A percentile compares a stretch with the other conserved stretches of the same genome.
Conservation (phyloP, 2,888 invertebrate species). For the Vesta saturnalis region DNA sequence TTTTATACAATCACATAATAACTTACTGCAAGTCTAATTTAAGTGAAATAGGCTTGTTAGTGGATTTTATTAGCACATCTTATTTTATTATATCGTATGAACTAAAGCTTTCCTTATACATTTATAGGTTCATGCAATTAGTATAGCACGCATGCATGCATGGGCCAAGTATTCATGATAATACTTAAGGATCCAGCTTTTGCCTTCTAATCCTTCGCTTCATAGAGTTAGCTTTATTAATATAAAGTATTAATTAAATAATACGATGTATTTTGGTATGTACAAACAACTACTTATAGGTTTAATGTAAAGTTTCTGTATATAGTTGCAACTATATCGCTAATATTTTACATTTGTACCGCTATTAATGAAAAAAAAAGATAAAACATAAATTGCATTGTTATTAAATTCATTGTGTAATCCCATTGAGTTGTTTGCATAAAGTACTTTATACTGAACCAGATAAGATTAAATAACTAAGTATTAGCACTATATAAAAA, state of each 20-base stretch:
- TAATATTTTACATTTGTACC: background rate
- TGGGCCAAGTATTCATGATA: slow-evolving; percentile 59
- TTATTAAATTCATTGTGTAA: background rate
- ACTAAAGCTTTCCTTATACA: slow-evolving; percentile 10
- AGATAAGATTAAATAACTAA: slow-evolving; percentile 6
- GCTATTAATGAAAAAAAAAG: background rate
- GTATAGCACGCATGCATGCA: slow-evolving; percentile 55
- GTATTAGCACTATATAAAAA: slow-evolving; percentile 19
- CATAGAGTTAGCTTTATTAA: slow-evolving; percentile 9
- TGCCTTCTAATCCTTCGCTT: slow-evolving; percentile 45
- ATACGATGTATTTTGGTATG: slow-evolving; percentile 6
- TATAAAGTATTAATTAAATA: slow-evolving; percentile 2
- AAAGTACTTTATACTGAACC: background rate
- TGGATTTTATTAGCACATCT: slow-evolving; percentile 32
- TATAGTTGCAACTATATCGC: background rate
- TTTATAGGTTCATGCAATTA: slow-evolving; percentile 36
- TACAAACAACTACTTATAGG: slow-evolving; percentile 2
- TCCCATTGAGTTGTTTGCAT: background rate
- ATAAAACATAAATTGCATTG: background rate
- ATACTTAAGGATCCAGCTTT: slow-evolving; percentile 59
- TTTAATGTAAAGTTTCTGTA: slow-evolving; percentile 10
- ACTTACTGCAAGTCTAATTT: slow-evolving; percentile 33
- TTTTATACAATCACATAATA: slow-evolving; percentile 13
- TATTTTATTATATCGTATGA: slow-evolving; percentile 22
- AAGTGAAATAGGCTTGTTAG: slow-evolving; percentile 28